A percentile compares a stretch with the other conserved stretches of the same genome.
phyloP scores from a whole-genome alignment of 2,888 invertebrate species.

The Quadroppia sp. region DNA sequence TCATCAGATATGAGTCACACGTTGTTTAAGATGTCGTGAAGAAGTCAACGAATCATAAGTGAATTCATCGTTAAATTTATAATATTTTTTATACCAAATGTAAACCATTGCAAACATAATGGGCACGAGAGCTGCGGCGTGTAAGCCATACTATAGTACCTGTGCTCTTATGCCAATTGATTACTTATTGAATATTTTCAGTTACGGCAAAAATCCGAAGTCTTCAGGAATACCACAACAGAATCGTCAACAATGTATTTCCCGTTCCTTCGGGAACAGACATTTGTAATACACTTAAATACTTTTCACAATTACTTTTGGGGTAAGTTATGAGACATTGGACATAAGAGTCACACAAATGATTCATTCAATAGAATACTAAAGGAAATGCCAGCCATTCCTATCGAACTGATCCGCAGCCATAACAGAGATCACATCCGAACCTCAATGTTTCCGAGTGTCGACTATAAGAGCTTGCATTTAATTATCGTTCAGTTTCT shows the following conservation, averaged over 20 bases:
- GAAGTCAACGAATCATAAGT: neutral
- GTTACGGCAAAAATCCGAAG: slow-evolving; percentile 97
- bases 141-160: slow-evolving; percentile 63
- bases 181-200: slow-evolving; percentile 53
- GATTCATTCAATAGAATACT: too few species aligned
- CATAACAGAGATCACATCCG: slow-evolving; percentile 79
- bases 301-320: slow-evolving; percentile 92
- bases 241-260: slow-evolving; percentile 81
- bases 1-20: slow-evolving; percentile 16
- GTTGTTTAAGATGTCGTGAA: slow-evolving; percentile 36
- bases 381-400: slow-evolving; percentile 91
- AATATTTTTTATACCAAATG: slow-evolving; percentile 17
- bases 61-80: neutral
- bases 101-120: slow-evolving; percentile 55
- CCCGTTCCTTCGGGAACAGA: slow-evolving; percentile 92
- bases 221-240: slow-evolving; percentile 90
- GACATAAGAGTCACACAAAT: too few species aligned
- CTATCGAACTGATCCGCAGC: slow-evolving; percentile 81
- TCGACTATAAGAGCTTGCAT: slow-evolving; percentile 43
- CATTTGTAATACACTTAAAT: slow-evolving; percentile 94
- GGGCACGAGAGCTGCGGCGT: slow-evolving; percentile 89
- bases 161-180: slow-evolving; percentile 8
- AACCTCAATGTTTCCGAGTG: slow-evolving; percentile 63
- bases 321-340: slow-evolving; percentile 62
- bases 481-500: slow-evolving; percentile 37